Evolutionary conservation across 1,140 invertebrate genomes (phyloP), one percentile per base, ranked within the genome.

Genomic region (Neomicropteryx cornuta): DNA sequence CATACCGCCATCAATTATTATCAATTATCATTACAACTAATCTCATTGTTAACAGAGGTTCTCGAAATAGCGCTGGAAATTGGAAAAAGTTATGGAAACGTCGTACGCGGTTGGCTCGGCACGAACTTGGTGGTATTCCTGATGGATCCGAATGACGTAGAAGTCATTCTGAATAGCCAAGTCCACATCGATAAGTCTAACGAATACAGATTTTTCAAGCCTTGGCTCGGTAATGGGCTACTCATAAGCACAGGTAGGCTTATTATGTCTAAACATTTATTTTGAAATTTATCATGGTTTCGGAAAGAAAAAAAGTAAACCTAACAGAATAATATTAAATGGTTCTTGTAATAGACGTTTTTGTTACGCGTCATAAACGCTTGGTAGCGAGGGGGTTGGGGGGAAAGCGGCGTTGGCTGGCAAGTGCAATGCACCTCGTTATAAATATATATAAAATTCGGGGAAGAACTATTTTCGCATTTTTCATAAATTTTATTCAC

Each of bases 141-240:
- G 0, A 52, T 55, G 1, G 73, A 83, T 50, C 75, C 82, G 3
- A 53, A 67, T 10, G 82, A 87, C 46, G 58, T 80, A 4, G 83
- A 85, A 61, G 57, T 81, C 8, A 79, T 83, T 33, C 58, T 84
- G 0, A 71, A 75, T 36, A 81, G 79, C 40, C 56, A 73, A 20
- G 77, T 81, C 36, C 81, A 93, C 49, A 77, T 95, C 18, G 79
- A 89, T 40, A 96, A 96, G 54, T 70, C 81, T 0, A 47, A 68
- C 1, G 79, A 86, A 63, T 90, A 89, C 52, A 73, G 74, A 41
- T 88, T 83, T 53, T 83, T 97, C 42, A 80, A 89, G 52, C 87
- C 87, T 1, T 94, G 90, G 89, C 73, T 94, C 27, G 88, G 88
- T 10, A 77, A 88, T 47, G 90, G 89, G 35, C 63, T 94, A 3